Evolutionary conservation across 2,888 invertebrate species (phyloP), one percentile per base, ranked within the genome.

Genomic region (Torymus auratus): DNA sequence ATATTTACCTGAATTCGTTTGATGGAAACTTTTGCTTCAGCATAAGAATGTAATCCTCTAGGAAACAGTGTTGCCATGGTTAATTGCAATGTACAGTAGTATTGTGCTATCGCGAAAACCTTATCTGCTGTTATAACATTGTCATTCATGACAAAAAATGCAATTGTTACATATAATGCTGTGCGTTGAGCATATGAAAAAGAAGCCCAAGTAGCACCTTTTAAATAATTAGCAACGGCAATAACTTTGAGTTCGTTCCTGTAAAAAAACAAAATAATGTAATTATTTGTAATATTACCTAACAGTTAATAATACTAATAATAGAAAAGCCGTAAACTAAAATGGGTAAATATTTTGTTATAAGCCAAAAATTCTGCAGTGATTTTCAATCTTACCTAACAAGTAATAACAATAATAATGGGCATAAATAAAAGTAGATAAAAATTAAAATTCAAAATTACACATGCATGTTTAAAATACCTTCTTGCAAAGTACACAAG

Each of bases 141-240:
- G 13, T 88, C 93, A 89, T 82, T 93, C 87, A 96, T 91, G 5
- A 96, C 95, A 87, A 95, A 96, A 0, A 95, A 93, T 64, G 96
- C 92, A 74, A 98, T 93, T 2, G 96, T 96, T 81, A 96, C 94
- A 88, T 95, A 96, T 12, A 97, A 92, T 1, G 97, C 95, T 68
- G 97, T 93, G 83, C 98, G 94, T 87, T 96, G 96, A 0, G 97
- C 96, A 89, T 96, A 97, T 67, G 97, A 95, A 92, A 95, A 88
- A 7, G 88, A 88, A 0, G 94, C 94, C 65, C 93, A 91, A 2
- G 94, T 94, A 84, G 94, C 93, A 0, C 94, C 95, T 86, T 93
- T 92, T 81, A 95, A 93, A 91, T 94, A 94, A 0, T 95, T 94
- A 2, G 94, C 94, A 78, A 92, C 91, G 83, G 93, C 92, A 74